phyloP scores from a whole-genome alignment of 2,888 invertebrate species.

The Mesopsocus fuscifrons region DNA sequence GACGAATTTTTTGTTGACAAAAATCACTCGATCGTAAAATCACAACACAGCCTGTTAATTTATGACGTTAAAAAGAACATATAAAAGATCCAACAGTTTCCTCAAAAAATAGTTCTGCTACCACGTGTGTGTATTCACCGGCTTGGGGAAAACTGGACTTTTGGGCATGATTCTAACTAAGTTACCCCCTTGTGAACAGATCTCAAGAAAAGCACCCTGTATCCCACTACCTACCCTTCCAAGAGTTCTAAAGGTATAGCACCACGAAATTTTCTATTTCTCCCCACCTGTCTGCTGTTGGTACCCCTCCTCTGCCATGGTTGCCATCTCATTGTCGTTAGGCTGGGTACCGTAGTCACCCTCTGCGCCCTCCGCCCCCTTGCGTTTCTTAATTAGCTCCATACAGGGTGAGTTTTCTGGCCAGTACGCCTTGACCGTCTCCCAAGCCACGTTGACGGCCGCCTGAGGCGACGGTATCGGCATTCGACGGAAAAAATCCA shows the following conservation, averaged over 20 bases:
- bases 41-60: no score
- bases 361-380: slow-evolving; percentile 12
- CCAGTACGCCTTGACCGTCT: slow-evolving; percentile 57
- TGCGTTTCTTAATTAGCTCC: slow-evolving; percentile 22
- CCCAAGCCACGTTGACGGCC: slow-evolving; percentile 63
- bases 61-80: no score
- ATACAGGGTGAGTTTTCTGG: slow-evolving; percentile 40
- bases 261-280: no score
- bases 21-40: no score
- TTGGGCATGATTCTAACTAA: neutral
- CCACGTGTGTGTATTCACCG: no score
- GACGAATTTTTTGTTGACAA: no score
- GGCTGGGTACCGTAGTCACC: slow-evolving; percentile 19
- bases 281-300: neutral
- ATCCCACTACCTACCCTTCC: no score
- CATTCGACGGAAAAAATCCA: slow-evolving; percentile 32
- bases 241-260: no score
- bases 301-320: slow-evolving; percentile 12
- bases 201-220: neutral
- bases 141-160: no score
- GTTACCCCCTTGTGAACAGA: neutral
- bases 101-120: no score
- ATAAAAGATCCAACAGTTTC: no score
- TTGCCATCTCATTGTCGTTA: slow-evolving; percentile 26
- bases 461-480: slow-evolving; percentile 54